phyloP scores from a whole-genome alignment of 2,888 invertebrate species.

The Epinotia demarniana region DNA sequence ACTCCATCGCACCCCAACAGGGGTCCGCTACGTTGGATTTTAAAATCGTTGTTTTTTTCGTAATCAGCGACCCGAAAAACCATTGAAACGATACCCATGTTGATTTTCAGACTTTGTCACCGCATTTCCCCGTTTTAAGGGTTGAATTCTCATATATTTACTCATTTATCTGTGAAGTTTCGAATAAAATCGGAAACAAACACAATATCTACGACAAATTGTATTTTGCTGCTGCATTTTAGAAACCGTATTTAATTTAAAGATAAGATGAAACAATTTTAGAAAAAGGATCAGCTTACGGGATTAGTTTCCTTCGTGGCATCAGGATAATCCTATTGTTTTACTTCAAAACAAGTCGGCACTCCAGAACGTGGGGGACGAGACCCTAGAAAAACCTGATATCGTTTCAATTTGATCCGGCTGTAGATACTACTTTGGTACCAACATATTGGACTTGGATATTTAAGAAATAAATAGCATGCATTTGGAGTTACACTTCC shows the following conservation, averaged over 20 bases:
- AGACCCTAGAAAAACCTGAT: constrained; percentile 20
- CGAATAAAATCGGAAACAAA: too few relatives aligned
- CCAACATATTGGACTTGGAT: constrained; percentile 18
- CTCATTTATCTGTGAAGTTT: too few relatives aligned
- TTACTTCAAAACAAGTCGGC: constrained; percentile 5
- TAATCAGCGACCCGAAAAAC: too few relatives aligned
- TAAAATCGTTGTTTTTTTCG: too few relatives aligned
- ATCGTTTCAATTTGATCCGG: constrained; percentile 37
- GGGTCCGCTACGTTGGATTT: too few relatives aligned
- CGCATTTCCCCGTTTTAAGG: too few relatives aligned
- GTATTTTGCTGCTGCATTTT: neutral
- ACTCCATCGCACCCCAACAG: too few relatives aligned
- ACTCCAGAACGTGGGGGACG: neutral
- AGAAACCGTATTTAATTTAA: neutral
- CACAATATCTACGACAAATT: neutral
- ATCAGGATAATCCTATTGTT: constrained; percentile 5
- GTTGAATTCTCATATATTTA: too few relatives aligned
- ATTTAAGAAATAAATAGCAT: constrained; percentile 10
- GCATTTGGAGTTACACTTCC: constrained; percentile 10
- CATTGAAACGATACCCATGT: too few relatives aligned
- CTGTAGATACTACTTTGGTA: constrained; percentile 22
- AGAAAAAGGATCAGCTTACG: constrained; percentile 2
- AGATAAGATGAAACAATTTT: constrained; percentile 10
- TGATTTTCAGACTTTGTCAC: too few relatives aligned
- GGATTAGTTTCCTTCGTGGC: neutral